These are phyloP conservation scores for Diadophis punctatus DNA, from an alignment of 2,113 vertebrate species.

Conservation along the genomic window DNA sequence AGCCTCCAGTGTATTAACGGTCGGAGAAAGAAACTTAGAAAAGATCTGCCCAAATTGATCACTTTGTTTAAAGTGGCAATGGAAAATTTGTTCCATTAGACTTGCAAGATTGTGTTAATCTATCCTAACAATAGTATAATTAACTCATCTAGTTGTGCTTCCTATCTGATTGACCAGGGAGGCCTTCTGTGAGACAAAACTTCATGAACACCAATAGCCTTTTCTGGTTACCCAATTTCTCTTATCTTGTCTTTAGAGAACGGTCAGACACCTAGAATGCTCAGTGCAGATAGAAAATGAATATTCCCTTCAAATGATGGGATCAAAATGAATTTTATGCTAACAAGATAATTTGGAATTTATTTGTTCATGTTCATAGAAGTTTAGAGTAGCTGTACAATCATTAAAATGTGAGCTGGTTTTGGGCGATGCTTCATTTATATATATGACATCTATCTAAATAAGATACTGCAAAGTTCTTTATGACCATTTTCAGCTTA, in stretches of 20 bases:
- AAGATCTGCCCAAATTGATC: background rate
- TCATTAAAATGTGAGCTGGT: constrained; percentile 43
- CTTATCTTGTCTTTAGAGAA: background rate
- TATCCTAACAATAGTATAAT: background rate
- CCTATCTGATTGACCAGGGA: background rate
- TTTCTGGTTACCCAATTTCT: background rate
- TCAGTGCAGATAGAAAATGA: background rate
- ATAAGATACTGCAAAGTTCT: constrained; percentile 26
- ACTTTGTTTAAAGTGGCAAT: background rate
- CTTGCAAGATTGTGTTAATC: background rate
- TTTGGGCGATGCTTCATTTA: background rate
- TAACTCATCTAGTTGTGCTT: background rate
- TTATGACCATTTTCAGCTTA: background rate
- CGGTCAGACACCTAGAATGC: background rate
- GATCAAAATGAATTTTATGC: background rate
- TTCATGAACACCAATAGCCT: background rate
- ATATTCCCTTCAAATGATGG: background rate
- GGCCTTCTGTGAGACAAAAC: background rate
- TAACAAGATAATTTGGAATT: background rate
- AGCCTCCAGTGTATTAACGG: background rate
- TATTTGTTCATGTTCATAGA: background rate
- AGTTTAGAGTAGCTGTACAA: constrained; percentile 25
- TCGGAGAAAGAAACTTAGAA: background rate
- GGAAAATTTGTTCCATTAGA: background rate
- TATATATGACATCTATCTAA: constrained; percentile 13